A percentile compares a stretch with the other conserved stretches of the same genome.
These are phyloP conservation scores for Ametastegia equiseti DNA, from an alignment of 2,888 invertebrate genomes.

Conservation along the genomic window DNA sequence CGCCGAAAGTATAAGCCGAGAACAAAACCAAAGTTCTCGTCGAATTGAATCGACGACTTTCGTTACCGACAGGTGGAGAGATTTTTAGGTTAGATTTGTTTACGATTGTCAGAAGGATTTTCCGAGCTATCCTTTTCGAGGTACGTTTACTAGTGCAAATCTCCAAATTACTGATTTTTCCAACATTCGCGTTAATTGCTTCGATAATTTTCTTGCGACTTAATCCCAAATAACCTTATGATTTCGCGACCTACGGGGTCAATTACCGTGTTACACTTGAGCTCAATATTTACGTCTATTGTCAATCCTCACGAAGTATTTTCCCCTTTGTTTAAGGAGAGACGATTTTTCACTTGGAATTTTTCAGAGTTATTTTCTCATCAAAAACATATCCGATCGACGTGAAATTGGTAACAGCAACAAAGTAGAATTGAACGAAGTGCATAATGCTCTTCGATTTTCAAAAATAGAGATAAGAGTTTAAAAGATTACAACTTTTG, in stretches of 20 bases:
- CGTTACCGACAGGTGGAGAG: background rate
- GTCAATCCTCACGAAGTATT: background rate
- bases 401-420: too few species aligned
- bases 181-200: background rate
- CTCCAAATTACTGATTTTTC: background rate
- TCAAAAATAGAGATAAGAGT: too few species aligned
- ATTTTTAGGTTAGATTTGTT: conserved; percentile 39
- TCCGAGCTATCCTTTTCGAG: background rate
- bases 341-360: background rate
- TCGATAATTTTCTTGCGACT: background rate
- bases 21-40: background rate
- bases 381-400: too few species aligned
- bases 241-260: background rate
- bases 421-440: too few species aligned
- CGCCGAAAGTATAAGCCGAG: background rate
- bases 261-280: background rate
- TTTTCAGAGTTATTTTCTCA: too few species aligned
- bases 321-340: background rate
- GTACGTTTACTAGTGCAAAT: background rate
- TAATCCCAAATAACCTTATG: background rate
- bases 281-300: background rate
- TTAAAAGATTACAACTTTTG: too few species aligned
- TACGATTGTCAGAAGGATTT: conserved; percentile 2
- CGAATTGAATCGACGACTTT: background rate
- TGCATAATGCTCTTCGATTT: too few species aligned